Conservation (phyloP, 30 jellyfish, hydroid and myxozoan genomes). For the Aurelia aurita complex sp. Pacific region DNA sequence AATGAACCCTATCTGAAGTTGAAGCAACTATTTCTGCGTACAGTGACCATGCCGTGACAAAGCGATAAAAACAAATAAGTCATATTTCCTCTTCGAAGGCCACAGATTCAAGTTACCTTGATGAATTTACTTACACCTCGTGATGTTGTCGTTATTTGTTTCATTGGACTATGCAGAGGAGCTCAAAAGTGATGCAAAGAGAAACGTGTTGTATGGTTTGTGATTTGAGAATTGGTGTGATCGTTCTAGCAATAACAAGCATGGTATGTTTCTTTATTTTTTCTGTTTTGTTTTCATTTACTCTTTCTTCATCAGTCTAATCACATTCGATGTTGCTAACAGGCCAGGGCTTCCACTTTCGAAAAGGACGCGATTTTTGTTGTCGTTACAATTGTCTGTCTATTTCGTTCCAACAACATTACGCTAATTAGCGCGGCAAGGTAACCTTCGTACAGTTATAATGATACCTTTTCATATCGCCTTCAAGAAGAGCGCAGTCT, state of each 20-base stretch:
- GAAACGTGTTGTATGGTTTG: slow-evolving; percentile 69
- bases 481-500: no score
- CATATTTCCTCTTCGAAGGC: not conserved
- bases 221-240: slow-evolving; percentile 64
- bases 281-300: not conserved
- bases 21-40: slow-evolving; percentile 8
- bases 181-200: slow-evolving; percentile 55
- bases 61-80: not conserved
- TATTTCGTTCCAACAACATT: no score
- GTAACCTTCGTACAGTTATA: no score
- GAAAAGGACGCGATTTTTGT: no score
- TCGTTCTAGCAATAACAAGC: slow-evolving; percentile 60
- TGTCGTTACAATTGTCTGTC: no score
- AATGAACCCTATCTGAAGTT: slow-evolving; percentile 6
- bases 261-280: slow-evolving; percentile 30
- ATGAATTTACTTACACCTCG: slow-evolving; percentile 14
- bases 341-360: no score
- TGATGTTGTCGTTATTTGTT: slow-evolving; percentile 22
- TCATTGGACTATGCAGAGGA: slow-evolving; percentile 48
- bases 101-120: not conserved
- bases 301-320: no score
- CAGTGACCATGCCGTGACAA: not conserved
- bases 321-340: no score
- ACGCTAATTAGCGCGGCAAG: no score
- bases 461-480: no score